phyloP scores from a whole-genome alignment of 1,140 invertebrate species.

The Drosophila azteca region DNA sequence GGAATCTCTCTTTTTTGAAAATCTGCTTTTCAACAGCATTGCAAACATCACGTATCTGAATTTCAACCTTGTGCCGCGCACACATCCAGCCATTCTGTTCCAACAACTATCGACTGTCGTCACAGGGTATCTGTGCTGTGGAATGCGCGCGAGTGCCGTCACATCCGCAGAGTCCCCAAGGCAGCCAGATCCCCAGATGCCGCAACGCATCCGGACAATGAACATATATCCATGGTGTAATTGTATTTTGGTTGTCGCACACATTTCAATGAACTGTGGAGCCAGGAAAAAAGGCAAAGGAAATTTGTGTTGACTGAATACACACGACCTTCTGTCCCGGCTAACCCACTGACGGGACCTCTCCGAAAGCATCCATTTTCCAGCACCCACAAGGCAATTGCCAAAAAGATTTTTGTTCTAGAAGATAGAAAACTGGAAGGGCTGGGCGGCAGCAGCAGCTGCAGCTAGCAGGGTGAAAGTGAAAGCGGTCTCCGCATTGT shows the following conservation, averaged over 20 bases:
- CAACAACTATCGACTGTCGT: constrained; percentile 33
- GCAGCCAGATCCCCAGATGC: constrained; percentile 14
- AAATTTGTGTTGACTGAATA: constrained; percentile 61
- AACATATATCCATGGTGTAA: constrained; percentile 71
- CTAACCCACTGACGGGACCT: background rate
- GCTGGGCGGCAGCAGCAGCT: constrained; percentile 52
- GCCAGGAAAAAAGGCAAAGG: constrained; percentile 14
- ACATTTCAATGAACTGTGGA: constrained; percentile 71
- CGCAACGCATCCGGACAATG: constrained; percentile 61
- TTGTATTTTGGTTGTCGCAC: constrained; percentile 65
- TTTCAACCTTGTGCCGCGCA: constrained; percentile 59
- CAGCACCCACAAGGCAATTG: constrained; percentile 37
- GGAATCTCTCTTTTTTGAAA: constrained; percentile 5
- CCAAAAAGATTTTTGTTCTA: constrained; percentile 59
- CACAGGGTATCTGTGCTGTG: constrained; percentile 30
- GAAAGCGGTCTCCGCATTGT: constrained; percentile 58
- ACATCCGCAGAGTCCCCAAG: background rate
- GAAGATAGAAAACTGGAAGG: background rate
- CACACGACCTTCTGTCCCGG: constrained; percentile 39
- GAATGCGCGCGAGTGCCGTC: constrained; percentile 31
- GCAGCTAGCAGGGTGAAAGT: constrained; percentile 72
- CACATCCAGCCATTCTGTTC: constrained; percentile 12
- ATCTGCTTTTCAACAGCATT: constrained; percentile 37
- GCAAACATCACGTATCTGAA: constrained; percentile 64
- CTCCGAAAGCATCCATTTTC: background rate